These are phyloP conservation scores for Aleiodes testaceus DNA, from an alignment of 2,888 invertebrate species.

Conservation along the genomic window DNA sequence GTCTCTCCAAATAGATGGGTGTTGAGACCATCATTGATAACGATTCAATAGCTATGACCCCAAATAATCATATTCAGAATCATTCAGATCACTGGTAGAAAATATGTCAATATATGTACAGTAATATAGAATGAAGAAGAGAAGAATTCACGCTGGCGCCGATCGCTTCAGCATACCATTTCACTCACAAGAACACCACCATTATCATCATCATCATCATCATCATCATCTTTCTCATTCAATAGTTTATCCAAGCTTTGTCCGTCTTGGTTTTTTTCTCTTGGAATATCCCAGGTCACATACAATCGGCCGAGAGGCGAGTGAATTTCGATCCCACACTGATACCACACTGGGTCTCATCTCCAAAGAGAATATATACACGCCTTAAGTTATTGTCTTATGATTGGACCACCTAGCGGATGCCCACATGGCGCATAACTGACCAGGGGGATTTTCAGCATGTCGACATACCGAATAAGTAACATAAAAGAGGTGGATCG, in stretches of 20 bases:
- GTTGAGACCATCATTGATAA: not conserved
- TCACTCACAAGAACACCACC: constrained; percentile 14
- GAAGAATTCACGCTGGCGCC: constrained; percentile 57
- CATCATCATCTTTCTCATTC: not conserved
- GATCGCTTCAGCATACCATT: constrained; percentile 45
- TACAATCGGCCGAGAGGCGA: constrained; percentile 17
- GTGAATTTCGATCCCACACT: constrained; percentile 63
- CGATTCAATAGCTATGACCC: no score
- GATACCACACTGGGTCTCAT: constrained; percentile 53
- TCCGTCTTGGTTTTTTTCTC: constrained; percentile 25
- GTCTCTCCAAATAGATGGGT: not conserved
- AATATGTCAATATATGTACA: constrained; percentile 23
- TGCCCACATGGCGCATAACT: constrained; percentile 36
- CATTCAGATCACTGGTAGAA: constrained; percentile 44
- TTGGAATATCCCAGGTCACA: constrained; percentile 14
- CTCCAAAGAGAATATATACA: constrained; percentile 27
- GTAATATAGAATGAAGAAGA: constrained; percentile 35
- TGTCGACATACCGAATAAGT: constrained; percentile 7
- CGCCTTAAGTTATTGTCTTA: constrained; percentile 66
- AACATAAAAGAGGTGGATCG: constrained; percentile 18
- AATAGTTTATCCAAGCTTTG: not conserved
- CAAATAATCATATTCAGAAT: no score
- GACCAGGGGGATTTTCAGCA: not conserved
- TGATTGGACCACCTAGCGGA: constrained; percentile 70
- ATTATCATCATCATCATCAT: constrained; percentile 6